A percentile compares a stretch with the other conserved stretches of the same genome.
These are phyloP conservation scores for Oligia fasciuncula DNA, from an alignment of 2,888 invertebrate species.

Conservation along the genomic window DNA sequence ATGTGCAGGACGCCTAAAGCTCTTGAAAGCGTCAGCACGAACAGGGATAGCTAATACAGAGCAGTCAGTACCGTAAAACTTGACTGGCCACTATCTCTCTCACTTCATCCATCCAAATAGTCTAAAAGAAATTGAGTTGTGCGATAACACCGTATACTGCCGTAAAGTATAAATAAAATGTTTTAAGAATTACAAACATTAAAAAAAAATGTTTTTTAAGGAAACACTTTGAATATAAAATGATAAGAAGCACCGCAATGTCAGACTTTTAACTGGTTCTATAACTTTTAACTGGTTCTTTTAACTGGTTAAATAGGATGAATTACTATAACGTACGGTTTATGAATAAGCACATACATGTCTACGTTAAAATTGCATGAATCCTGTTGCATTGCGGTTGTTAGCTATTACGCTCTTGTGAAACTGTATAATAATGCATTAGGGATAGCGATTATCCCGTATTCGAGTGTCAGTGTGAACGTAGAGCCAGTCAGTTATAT, in stretches of 20 bases:
- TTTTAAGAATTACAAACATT: neutral
- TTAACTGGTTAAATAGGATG: neutral
- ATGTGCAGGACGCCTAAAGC: neutral
- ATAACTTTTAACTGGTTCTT: neutral
- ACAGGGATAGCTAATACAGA: neutral
- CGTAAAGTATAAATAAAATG: neutral
- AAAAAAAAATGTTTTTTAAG: neutral
- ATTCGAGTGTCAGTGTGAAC: neutral
- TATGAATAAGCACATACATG: neutral
- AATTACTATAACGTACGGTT: neutral
- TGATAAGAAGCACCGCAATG: too few relatives aligned
- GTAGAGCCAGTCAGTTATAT: neutral
- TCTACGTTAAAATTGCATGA: neutral
- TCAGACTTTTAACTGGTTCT: neutral
- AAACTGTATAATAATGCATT: neutral
- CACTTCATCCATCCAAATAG: neutral
- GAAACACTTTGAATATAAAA: neutral
- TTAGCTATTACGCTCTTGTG: neutral
- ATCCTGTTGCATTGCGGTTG: constrained; percentile 11
- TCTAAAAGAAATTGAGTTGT: neutral
- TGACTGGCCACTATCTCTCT: neutral
- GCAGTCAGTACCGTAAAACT: neutral
- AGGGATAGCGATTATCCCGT: constrained; percentile 10
- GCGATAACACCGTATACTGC: neutral
- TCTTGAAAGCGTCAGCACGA: too few relatives aligned